These are phyloP conservation scores for Tenthredo amoena DNA, from an alignment of 2,888 invertebrate genomes.

Conservation along the genomic window DNA sequence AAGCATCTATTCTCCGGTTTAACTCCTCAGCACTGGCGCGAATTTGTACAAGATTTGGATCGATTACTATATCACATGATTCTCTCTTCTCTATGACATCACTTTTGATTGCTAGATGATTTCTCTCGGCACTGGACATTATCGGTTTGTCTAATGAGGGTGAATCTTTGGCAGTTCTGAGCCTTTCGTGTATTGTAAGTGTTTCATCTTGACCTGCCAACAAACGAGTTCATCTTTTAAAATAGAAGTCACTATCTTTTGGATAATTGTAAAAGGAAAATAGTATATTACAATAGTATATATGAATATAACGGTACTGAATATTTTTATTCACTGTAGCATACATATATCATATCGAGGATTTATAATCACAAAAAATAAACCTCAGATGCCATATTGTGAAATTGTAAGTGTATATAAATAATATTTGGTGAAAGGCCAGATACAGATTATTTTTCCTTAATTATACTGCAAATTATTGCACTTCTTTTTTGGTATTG, in stretches of 20 bases:
- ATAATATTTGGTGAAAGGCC: conserved; percentile 3
- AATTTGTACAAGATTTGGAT: conserved; percentile 84
- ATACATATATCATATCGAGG: not conserved
- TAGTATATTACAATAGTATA: not conserved
- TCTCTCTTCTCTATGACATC: conserved; percentile 60
- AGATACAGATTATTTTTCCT: conserved; percentile 7
- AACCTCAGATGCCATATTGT: not conserved
- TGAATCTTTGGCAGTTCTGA: not conserved
- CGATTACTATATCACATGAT: conserved; percentile 70
- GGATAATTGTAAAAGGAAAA: not conserved
- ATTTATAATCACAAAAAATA: not conserved
- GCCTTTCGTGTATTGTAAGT: not conserved
- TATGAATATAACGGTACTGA: not conserved
- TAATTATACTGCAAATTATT: not conserved
- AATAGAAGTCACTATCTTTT: not conserved
- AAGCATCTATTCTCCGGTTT: conserved; percentile 85
- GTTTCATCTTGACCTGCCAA: conserved; percentile 23
- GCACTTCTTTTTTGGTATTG: not conserved
- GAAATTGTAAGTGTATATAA: not conserved
- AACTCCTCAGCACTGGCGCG: conserved; percentile 84
- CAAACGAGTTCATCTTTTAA: conserved; percentile 15
- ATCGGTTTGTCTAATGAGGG: not conserved
- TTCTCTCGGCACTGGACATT: not conserved
- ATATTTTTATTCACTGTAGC: conserved; percentile 6
- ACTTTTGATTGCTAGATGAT: not conserved